These are phyloP conservation scores for Barypeithes pellucidus DNA, from an alignment of 2,888 invertebrate genomes.

Conservation along the genomic window DNA sequence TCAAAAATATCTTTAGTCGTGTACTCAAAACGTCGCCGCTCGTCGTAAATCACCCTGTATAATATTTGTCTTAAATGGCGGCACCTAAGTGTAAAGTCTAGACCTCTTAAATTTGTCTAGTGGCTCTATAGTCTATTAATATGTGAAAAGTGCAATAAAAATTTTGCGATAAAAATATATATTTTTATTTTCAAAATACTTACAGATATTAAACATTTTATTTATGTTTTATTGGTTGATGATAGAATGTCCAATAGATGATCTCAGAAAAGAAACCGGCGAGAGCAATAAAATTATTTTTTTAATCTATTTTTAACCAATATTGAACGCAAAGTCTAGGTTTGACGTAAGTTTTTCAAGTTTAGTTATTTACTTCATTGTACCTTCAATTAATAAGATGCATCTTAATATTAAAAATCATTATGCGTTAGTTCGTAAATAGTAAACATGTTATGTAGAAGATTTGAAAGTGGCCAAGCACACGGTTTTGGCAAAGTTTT, in stretches of 20 bases:
- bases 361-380: too few species aligned
- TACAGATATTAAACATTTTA: conserved; percentile 10
- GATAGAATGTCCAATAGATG: conserved; percentile 1
- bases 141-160: conserved; percentile 24
- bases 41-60: too few species aligned
- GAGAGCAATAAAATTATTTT: background rate
- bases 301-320: background rate
- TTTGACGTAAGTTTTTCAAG: background rate
- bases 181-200: background rate
- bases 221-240: conserved; percentile 17
- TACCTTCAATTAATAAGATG: too few species aligned
- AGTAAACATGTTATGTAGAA: too few species aligned
- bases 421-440: too few species aligned
- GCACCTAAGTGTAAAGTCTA: conserved; percentile 31
- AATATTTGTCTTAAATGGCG: conserved; percentile 24
- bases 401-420: too few species aligned
- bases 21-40: too few species aligned
- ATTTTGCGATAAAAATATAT: conserved; percentile 25
- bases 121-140: conserved; percentile 23
- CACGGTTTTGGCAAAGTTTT: too few species aligned
- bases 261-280: background rate
- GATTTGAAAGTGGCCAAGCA: too few species aligned
- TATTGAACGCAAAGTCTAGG: background rate
- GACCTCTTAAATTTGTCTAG: conserved; percentile 34
- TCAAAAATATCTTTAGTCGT: too few species aligned